Evolutionary conservation across 2,797 vertebrate genomes (phyloP).

Genomic region (Sarcoramphus papa): DNA sequence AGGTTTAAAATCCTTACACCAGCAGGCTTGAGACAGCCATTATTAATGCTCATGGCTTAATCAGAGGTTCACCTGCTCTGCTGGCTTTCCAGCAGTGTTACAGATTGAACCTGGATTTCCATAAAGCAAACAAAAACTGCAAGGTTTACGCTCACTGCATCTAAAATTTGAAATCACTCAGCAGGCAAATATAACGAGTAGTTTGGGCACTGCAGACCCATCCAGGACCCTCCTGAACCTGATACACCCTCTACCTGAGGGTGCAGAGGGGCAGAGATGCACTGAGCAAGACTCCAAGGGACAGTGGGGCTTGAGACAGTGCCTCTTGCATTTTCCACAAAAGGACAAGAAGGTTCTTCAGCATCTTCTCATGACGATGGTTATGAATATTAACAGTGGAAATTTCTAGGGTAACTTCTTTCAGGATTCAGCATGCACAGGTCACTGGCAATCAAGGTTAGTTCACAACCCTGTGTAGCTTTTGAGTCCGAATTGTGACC

Average conservation of each 20-base stretch:
- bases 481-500: not conserved
- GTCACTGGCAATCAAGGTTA: not conserved
- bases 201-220: not conserved
- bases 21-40: not conserved
- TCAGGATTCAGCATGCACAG: not conserved
- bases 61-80: not conserved
- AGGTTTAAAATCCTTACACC: not conserved
- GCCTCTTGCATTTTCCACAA: not conserved
- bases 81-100: not conserved
- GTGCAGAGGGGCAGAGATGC: not conserved
- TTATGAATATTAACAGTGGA: not conserved
- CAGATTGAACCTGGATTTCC: not conserved
- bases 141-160: not conserved
- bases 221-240: not conserved
- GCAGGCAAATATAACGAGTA: accelerated
- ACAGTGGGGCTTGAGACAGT: not conserved
- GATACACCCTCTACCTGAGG: not conserved
- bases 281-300: not conserved
- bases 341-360: not conserved
- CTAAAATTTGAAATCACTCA: not conserved
- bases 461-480: not conserved
- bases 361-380: not conserved
- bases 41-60: not conserved
- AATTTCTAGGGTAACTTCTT: not conserved
- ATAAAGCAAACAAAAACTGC: not conserved